These are phyloP conservation scores for Parambassis ranga DNA, from an alignment of 2,797 vertebrate genomes.

Conservation along the genomic window DNA sequence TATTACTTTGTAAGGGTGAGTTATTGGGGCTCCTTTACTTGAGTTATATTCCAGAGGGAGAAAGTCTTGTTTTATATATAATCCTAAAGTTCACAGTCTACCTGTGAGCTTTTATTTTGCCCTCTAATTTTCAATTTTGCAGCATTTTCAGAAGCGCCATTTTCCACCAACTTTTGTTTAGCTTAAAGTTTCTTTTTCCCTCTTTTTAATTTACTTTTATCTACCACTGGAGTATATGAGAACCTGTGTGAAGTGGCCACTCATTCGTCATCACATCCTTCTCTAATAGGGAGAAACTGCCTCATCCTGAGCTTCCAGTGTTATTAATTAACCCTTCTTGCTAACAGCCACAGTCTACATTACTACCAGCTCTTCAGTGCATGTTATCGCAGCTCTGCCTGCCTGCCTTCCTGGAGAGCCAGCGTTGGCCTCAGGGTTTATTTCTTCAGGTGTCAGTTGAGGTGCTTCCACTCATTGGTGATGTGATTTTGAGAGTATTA, in stretches of 20 bases:
- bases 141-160: too few relatives aligned
- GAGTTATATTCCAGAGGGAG: not conserved
- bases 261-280: slow-evolving; percentile 65
- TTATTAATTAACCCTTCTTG: slow-evolving; percentile 74
- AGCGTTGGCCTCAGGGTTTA: slow-evolving; percentile 45
- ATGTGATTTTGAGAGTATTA: slow-evolving; percentile 56
- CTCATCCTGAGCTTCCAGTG: slow-evolving; percentile 41
- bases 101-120: too few relatives aligned
- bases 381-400: slow-evolving; percentile 42
- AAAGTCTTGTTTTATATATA: not conserved
- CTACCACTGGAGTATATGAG: slow-evolving; percentile 28
- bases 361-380: not conserved
- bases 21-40: not conserved
- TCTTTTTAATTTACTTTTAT: slow-evolving; percentile 49
- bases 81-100: too few relatives aligned
- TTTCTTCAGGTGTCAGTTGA: slow-evolving; percentile 71
- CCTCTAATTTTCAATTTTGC: not conserved
- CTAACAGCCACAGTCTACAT: slow-evolving; percentile 49
- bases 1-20: slow-evolving; percentile 9
- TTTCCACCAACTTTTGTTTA: not conserved
- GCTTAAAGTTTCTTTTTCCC: slow-evolving; percentile 8
- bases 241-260: slow-evolving; percentile 22
- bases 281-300: slow-evolving; percentile 57
- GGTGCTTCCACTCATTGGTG: slow-evolving; percentile 54
- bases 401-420: slow-evolving; percentile 25